Evolutionary conservation across 2,113 vertebrate genomes (phyloP), one percentile per base, ranked within the genome.

Genomic region (Notiomystis cincta): DNA sequence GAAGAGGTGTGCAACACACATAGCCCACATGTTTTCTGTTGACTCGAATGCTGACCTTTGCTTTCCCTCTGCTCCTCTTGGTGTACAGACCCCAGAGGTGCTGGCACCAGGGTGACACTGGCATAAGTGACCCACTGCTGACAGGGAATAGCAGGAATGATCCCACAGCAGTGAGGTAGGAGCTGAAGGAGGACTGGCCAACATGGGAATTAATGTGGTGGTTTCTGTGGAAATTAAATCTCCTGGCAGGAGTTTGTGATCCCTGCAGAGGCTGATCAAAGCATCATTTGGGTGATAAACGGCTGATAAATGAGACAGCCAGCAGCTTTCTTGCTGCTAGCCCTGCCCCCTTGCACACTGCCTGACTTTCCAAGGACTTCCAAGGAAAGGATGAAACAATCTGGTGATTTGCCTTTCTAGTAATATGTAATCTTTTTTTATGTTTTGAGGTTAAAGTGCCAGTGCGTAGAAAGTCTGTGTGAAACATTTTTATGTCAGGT

Each of bases 281-380:
- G 51, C 57, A 65, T 65, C 31, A 33, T 80, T 84, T 90, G 57
- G 31, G 14, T 82, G 45, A 57, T 69, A 88, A 83, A 83, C 10
- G 31, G 45, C 25, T 61, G 47, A 44, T 67, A 77, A 77, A 67
- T 51, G 45, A 60, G 66, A 28, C 27, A 45, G 37, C 17, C 38
- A 37, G 53, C 45, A 86, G 72, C 66, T 93, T 37, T 87, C 48
- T 67, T 48, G 15, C 75, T 82, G 13, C 45, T 40, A 65, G 22
- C 66, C 33, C 28, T 65, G 35, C 95, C n/a, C 48, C 16, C 38
- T 61, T 65, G 31, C 31, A 76, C 45, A 53, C 15, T 76, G 69
- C 6, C 37, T 77, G 33, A 61, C 48, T 91, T 79, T 85, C 48
- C 70, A 89, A 67, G 67, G 60, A 45, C 72, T 93, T 94, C 27